Conservation (phyloP, 2,113 vertebrate genomes). For the Mellivora capensis region DNA sequence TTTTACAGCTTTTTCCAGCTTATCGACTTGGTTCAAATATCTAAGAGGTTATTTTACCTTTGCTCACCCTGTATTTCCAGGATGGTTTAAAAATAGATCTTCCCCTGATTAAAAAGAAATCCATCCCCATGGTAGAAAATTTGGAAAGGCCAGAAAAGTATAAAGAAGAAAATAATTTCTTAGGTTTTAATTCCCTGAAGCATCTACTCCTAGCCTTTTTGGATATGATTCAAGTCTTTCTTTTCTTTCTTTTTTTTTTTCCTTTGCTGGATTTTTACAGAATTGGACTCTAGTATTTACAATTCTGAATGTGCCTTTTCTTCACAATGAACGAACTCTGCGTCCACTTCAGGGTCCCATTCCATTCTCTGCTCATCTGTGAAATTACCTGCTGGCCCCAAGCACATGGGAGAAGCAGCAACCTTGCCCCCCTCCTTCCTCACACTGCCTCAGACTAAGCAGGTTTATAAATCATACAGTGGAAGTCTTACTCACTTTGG, state of each 20-base stretch:
- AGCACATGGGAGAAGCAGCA: not conserved
- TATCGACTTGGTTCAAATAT: constrained; percentile 47
- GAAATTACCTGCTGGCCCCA: not conserved
- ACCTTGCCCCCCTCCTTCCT: fast-evolving
- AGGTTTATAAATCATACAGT: not conserved
- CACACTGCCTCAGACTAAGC: fast-evolving
- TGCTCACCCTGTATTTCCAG: not conserved
- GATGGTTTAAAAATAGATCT: constrained; percentile 37
- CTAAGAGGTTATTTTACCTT: constrained; percentile 42
- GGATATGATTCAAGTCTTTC: not conserved
- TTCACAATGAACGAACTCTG: not conserved
- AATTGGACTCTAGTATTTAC: not conserved
- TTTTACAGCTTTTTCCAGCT: constrained; percentile 48
- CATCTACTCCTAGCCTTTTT: not conserved
- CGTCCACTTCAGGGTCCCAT: not conserved
- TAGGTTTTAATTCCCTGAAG: not conserved
- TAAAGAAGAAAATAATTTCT: not conserved
- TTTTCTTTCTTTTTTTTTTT: not conserved
- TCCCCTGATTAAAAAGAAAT: constrained; percentile 38
- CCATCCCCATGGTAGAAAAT: constrained; percentile 4
- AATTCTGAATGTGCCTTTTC: not conserved
- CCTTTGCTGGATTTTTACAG: not conserved
- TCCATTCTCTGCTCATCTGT: not conserved
- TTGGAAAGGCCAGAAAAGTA: constrained; percentile 27
- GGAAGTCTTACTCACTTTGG: not conserved